Percentiles rank a stretch among this genome's conserved stretches.
phyloP scores from a whole-genome alignment of 2,113 vertebrate species.

The Diadophis punctatus region DNA sequence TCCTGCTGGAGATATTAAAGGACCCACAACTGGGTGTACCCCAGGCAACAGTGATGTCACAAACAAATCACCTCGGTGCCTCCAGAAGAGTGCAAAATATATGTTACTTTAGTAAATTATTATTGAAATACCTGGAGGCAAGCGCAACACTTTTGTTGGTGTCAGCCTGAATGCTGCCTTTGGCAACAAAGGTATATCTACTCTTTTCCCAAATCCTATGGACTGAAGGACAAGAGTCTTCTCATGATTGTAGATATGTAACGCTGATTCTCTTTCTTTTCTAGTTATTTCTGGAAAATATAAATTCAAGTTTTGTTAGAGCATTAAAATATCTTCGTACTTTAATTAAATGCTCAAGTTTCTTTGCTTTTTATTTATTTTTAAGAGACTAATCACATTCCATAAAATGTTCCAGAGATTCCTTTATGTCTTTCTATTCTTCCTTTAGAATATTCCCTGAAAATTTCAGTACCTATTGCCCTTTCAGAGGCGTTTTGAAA shows the following conservation, averaged over 20 bases:
- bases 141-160: conserved; percentile 7
- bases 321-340: background rate
- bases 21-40: background rate
- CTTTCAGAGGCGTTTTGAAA: background rate
- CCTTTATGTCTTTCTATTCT: background rate
- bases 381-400: background rate
- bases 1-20: background rate
- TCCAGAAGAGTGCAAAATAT: background rate
- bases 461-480: background rate
- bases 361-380: background rate
- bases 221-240: conserved; percentile 63
- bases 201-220: conserved; percentile 70
- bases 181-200: conserved; percentile 28
- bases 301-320: background rate
- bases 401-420: background rate
- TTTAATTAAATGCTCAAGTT: background rate
- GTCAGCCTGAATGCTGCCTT: background rate
- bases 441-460: background rate
- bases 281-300: conserved; percentile 67
- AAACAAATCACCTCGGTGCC: background rate
- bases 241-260: conserved; percentile 59
- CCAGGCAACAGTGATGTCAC: background rate
- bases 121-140: conserved; percentile 63
- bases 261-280: conserved; percentile 66
- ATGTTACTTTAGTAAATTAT: background rate